Conservation (phyloP, 2,888 invertebrate species). For the Epinotia demarniana region DNA sequence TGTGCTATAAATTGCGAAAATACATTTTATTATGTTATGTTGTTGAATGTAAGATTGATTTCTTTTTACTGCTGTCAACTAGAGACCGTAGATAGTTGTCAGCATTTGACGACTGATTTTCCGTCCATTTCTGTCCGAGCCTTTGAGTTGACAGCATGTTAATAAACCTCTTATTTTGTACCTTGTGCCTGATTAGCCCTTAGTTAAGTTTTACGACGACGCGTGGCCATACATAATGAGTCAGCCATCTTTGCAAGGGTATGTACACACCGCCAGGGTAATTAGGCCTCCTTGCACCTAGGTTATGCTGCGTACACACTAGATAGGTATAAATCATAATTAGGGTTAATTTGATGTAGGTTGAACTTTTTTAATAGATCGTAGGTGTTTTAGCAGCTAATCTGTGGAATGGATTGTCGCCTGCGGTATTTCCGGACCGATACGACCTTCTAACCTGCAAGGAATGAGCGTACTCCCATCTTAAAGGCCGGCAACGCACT, state of each 20-base stretch:
- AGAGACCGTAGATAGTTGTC: no score
- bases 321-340: not conserved
- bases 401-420: no score
- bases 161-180: not conserved
- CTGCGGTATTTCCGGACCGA: no score
- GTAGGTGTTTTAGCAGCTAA: no score
- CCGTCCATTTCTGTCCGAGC: not conserved
- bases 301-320: constrained; percentile 3
- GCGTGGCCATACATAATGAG: constrained; percentile 34
- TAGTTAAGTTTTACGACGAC: constrained; percentile 11
- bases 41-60: no score
- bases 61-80: no score
- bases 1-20: no score
- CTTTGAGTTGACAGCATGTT: not conserved
- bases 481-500: no score
- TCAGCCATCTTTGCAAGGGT: constrained; percentile 10
- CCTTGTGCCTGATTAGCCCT: constrained; percentile 14
- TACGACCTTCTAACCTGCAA: no score
- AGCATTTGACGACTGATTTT: not conserved
- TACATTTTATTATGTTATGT: no score
- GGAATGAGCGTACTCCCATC: no score
- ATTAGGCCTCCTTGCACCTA: constrained; percentile 10
- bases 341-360: not conserved
- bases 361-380: no score
- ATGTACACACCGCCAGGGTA: constrained; percentile 18